These are phyloP conservation scores for Trochalopteron elliotii DNA, from an alignment of 2,113 vertebrate species.

Conservation along the genomic window DNA sequence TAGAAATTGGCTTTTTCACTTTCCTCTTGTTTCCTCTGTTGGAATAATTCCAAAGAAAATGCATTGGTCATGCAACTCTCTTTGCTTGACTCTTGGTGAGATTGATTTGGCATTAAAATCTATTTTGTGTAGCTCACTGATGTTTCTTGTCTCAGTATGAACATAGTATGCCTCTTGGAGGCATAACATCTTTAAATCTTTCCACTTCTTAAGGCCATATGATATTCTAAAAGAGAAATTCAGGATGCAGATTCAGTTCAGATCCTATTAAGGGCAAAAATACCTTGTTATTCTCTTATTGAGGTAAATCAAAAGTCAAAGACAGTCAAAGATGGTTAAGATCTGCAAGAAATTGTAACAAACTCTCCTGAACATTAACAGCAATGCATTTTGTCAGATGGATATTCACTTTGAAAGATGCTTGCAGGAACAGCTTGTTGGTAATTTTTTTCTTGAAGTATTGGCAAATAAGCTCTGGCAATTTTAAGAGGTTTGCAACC, in stretches of 20 bases:
- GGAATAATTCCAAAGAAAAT: constrained; percentile 56
- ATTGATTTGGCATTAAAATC: constrained; percentile 56
- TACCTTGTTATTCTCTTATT: neutral
- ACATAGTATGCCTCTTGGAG: neutral
- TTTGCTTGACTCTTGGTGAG: constrained; percentile 15
- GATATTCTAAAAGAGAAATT: constrained; percentile 1
- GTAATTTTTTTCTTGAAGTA: neutral
- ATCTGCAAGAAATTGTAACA: neutral
- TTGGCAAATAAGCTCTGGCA: constrained; percentile 10
- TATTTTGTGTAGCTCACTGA: constrained; percentile 36
- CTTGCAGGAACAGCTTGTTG: constrained; percentile 6
- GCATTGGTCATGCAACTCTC: constrained; percentile 42
- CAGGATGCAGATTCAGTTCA: constrained; percentile 7
- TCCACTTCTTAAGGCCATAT: neutral
- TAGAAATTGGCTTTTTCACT: constrained; percentile 11
- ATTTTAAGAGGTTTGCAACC: constrained; percentile 8
- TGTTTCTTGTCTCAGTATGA: constrained; percentile 33
- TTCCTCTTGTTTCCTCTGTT: constrained; percentile 25
- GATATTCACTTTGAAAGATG: neutral
- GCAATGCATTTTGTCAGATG: neutral
- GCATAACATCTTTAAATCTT: constrained; percentile 31
- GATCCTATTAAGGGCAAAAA: constrained; percentile 22
- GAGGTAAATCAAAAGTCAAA: constrained; percentile 25
- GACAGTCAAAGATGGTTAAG: constrained; percentile 8
- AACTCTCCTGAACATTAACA: constrained; percentile 24